Base-by-base conservation (phyloP, 2,888 invertebrate genomes). In the Polia nebulosa region DNA sequence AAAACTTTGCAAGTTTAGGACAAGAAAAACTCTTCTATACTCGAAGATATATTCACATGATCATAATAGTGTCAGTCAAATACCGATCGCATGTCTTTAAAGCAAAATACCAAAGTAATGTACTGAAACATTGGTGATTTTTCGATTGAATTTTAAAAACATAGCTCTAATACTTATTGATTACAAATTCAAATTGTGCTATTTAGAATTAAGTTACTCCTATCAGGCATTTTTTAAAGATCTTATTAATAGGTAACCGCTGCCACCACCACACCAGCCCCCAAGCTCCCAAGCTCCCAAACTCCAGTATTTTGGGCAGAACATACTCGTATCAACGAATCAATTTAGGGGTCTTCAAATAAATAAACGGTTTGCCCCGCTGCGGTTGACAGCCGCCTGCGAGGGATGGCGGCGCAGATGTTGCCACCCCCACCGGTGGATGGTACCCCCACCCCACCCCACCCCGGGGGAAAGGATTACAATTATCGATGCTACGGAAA, bases 341-440 rank as follows among this genome's bases (percentile, higher is more conserved):
- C 94, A 93, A 94, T 94, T 94, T 91, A 84, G 91, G 83, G 79
- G 79, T 75, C 88, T 87, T 87, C 88, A 90, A 88, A 92, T 91
- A 92, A 92, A 92, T 91, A 92, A 89, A 87, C 85, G 85, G 84
- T 83, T 84, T 71, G 78, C 78, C 81, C 82, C 86, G 85, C 91
- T 94, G 94, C 84, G 93, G 92, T 89, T 93, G 94, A 94, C 94
- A 93, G 93, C 82, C 85, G 87, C 84, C 91, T 91, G 93, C 87
- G 89, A 90, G 93, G 92, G 93, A 92, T 92, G 88, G 92, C 91
- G 83, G 83, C 88, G 66, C 93, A 93, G 93, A 90, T 93, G 93
- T 86, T 87, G 75, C 89, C 85, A 62, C 81, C 87, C 78, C 76
- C 69, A 17, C 34, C 52, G 32, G 20, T n/a, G 39, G 15, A n/a